Evolutionary conservation across 2,113 vertebrate genomes (phyloP).

Genomic region (Zingel zingel): DNA sequence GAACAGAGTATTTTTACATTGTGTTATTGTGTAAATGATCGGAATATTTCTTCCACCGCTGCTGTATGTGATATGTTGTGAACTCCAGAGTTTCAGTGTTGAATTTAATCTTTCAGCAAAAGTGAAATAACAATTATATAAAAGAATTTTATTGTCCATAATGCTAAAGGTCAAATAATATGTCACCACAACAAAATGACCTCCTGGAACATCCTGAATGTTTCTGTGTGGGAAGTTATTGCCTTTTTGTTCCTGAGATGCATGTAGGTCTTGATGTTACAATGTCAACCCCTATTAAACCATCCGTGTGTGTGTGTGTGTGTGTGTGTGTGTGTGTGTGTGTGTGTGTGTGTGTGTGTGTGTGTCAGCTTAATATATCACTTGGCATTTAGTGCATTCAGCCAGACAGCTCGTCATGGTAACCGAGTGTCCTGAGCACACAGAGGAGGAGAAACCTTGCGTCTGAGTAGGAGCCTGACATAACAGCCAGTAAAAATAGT

Average conservation of each 20-base stretch:
- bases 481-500: conserved; percentile 23
- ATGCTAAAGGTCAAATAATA: conserved; percentile 36
- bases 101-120: conserved; percentile 3
- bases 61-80: not conserved
- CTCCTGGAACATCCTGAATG: not conserved
- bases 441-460: conserved; percentile 34
- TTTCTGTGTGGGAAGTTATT: conserved; percentile 36
- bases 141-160: conserved; percentile 16
- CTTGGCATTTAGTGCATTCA: conserved; percentile 56
- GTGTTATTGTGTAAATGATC: not conserved
- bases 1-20: not conserved
- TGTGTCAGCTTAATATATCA: conserved; percentile 54
- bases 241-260: conserved; percentile 46
- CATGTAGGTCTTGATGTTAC: conserved; percentile 57
- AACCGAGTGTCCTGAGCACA: conserved; percentile 56
- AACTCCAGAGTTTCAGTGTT: not conserved
- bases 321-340: conserved; percentile 13
- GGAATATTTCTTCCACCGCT: no score
- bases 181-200: conserved; percentile 30
- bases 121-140: not conserved
- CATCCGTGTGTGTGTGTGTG: conserved; percentile 37
- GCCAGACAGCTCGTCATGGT: conserved; percentile 63
- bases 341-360: conserved; percentile 27
- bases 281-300: conserved; percentile 45
- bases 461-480: conserved; percentile 14